A percentile compares a stretch with the other conserved stretches of the same genome.
phyloP scores from a whole-genome alignment of 2,113 vertebrate species.

The Myodes glareolus region DNA sequence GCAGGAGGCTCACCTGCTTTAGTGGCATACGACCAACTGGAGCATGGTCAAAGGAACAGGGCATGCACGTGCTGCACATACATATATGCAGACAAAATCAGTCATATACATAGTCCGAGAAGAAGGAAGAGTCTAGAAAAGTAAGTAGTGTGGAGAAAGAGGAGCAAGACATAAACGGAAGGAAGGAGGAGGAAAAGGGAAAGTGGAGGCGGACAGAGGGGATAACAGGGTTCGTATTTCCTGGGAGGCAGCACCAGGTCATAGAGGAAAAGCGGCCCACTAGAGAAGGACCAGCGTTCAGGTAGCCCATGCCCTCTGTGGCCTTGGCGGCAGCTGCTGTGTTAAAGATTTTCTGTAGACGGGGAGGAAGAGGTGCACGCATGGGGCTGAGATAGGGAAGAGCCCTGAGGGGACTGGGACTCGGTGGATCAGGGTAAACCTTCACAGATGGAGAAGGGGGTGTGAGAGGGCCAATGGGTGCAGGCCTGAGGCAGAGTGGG shows the following conservation, averaged over 20 bases:
- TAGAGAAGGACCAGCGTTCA: background rate
- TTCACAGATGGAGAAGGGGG: background rate
- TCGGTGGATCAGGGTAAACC: background rate
- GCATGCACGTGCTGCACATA: background rate
- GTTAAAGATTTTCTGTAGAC: background rate
- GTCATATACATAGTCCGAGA: background rate
- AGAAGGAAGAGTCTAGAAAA: background rate
- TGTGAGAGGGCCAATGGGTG: background rate
- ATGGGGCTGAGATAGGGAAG: background rate
- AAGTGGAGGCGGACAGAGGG: background rate
- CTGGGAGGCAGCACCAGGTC: background rate
- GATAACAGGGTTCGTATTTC: background rate
- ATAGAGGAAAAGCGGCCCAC: background rate
- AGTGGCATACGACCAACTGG: rapidly evolving
- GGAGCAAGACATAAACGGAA: background rate
- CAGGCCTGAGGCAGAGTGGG: background rate
- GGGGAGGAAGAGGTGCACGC: background rate
- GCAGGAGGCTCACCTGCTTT: rapidly evolving
- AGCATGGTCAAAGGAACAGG: background rate
- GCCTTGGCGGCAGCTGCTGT: rapidly evolving
- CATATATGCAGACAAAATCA: background rate
- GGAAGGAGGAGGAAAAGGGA: too few relatives aligned
- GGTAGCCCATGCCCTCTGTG: rapidly evolving
- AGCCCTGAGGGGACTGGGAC: background rate
- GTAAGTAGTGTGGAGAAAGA: background rate